Evolutionary conservation across 30 jellyfish, hydroid and myxozoan genomes (phyloP), one percentile per base, ranked within the genome.

Genomic region (Mastigias papua): DNA sequence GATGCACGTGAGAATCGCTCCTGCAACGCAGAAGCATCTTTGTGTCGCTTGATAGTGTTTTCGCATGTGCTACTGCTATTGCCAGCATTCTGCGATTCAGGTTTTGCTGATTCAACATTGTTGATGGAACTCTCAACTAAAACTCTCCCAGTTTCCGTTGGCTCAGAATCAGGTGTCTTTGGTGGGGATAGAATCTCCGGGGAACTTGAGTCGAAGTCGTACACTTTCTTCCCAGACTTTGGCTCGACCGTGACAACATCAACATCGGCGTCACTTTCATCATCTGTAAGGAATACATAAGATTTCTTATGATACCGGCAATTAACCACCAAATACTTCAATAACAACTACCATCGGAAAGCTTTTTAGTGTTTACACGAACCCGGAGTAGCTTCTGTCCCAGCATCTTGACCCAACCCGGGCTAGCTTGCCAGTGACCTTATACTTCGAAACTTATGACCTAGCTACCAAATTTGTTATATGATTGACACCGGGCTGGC

Each of bases 1-100:
- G 98, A 69, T 57, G 98, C 97, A 22, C 97, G 96, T 48, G 93
- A 84, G 62, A 71, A 84, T 60, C 82, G 76, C 80, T 71, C 87
- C 48, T 62, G 80, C 21, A 72, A 65, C 37, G 87, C 33, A 4
- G 73, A 23, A 22, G 22, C 62, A 25, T 72, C 81, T 57, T 66
- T 72, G 20, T 50, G 6, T 23, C 87, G 76, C 48, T 23, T 72
- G n/a, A 62, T 32, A 13, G 73, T 31, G 81, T 71, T 63, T 54
- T 72, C 82, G 7, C 42, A 35, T 4, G 73, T 51, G 80, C 29
- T 42, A 62, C 30, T 60, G 49, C 42, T 61, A 51, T 27, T 28
- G 10, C 48, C 35, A n/a, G 60, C 50, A 54, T 73, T 30, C 9
- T 57, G 72, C 73, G 34, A 21, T 25, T 63, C 23, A 82, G 92